Evolutionary conservation across 2,797 vertebrate genomes (phyloP), one percentile per base, ranked within the genome.

Genomic region (Avahi laniger): DNA sequence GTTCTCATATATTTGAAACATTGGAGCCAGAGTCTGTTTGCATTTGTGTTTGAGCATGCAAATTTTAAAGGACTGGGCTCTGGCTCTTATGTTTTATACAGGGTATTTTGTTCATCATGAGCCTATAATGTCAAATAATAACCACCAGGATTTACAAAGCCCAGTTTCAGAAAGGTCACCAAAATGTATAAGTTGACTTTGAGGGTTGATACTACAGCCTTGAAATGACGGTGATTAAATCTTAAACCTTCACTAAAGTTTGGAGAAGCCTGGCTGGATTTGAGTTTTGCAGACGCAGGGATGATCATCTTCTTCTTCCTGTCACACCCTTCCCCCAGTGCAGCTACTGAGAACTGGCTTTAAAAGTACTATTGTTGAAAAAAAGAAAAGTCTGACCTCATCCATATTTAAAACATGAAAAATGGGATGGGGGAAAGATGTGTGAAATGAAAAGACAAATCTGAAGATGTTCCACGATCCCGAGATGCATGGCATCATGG

Each of bases 151-250:
- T 98, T 97, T 98, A 88, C 83, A 95, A 95, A 95, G 89, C 96
- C 89, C 94, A 91, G 83, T 95, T 91, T 73, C 89, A 90, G 89
- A 98, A 98, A 98, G 97, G 97, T 98, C 97, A 97, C 79, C 79
- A 91, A 96, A 93, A 97, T 91, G 20, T 96, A 13, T 96, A 96
- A 96, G 63, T 92, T 97, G 96, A 96, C 95, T 96, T 92, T 96
- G 76, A 96, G 52, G 91, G 89, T 93, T 50, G 89, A 82, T 93
- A 73, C 91, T 69, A 48, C 90, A 75, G 87, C 48, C 84, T 88
- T 88, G 48, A 79, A 96, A 69, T 72, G 91, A 96, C 76, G 72
- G 79, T 88, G 79, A 96, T 96, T 96, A 97, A 97, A 97, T 97
- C 95, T 94, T 96, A 98, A 97, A 97, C 86, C 96, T 97, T 96